A percentile compares a stretch with the other conserved stretches of the same genome.
Evolutionary conservation across 2,113 vertebrate species (phyloP).

Genomic region (Anoura caudifer): DNA sequence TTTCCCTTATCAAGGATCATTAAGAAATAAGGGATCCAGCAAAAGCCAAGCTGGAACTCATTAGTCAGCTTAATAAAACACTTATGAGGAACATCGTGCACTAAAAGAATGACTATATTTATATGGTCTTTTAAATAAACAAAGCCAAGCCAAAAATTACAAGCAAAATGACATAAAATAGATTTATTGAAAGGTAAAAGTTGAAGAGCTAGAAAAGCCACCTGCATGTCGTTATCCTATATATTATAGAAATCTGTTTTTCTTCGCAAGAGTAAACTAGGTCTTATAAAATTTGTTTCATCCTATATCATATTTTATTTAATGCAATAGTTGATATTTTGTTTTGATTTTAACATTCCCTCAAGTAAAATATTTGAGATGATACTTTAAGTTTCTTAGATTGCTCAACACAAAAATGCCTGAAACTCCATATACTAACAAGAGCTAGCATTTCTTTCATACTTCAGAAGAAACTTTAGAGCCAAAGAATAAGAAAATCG

Average conservation of each 20-base stretch:
- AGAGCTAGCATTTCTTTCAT: neutral
- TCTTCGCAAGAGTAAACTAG: slow-evolving; percentile 10
- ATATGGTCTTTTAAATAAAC: slow-evolving; percentile 67
- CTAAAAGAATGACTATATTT: slow-evolving; percentile 56
- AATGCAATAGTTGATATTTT: neutral
- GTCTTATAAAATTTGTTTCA: slow-evolving; percentile 12
- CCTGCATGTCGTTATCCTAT: slow-evolving; percentile 28
- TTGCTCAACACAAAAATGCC: neutral
- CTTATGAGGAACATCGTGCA: slow-evolving; percentile 76
- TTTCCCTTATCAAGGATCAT: slow-evolving; percentile 86
- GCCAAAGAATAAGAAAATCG: neutral
- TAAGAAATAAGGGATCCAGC: slow-evolving; percentile 82
- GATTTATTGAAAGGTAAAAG: slow-evolving; percentile 62
- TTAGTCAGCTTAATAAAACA: slow-evolving; percentile 82
- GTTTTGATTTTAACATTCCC: slow-evolving; percentile 21
- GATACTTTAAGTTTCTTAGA: slow-evolving; percentile 3
- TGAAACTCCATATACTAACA: neutral
- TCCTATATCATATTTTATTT: slow-evolving; percentile 26
- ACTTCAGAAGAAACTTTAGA: neutral
- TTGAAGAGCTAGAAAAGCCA: slow-evolving; percentile 42
- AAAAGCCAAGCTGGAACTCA: slow-evolving; percentile 83
- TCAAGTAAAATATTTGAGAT: slow-evolving; percentile 34
- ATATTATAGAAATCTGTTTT: slow-evolving; percentile 19
- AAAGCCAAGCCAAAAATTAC: slow-evolving; percentile 54
- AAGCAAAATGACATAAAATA: slow-evolving; percentile 53